phyloP scores from a whole-genome alignment of 2,113 vertebrate genomes.

The Meriones unguiculatus region DNA sequence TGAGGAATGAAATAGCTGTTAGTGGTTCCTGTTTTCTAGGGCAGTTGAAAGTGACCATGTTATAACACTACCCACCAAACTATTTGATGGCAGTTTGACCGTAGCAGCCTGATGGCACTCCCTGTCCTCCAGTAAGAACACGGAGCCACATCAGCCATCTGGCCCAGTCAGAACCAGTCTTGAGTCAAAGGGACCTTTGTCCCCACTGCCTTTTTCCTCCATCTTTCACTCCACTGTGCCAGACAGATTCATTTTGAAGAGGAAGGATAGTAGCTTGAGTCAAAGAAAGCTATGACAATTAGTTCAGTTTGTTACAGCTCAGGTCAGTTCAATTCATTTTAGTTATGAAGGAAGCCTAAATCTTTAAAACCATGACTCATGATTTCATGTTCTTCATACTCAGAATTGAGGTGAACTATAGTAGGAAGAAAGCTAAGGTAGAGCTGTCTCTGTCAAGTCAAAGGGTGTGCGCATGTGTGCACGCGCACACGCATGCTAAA shows the following conservation, averaged over 20 bases:
- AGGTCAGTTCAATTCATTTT: background rate
- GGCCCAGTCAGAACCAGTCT: background rate
- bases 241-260: background rate
- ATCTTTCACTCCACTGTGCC: background rate
- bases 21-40: background rate
- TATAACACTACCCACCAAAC: background rate
- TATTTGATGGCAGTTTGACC: background rate
- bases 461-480: background rate
- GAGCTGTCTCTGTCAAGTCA: background rate
- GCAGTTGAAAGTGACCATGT: background rate
- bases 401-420: constrained; percentile 45
- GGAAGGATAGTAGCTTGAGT: background rate
- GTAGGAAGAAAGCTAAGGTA: background rate
- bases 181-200: background rate
- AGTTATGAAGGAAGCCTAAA: constrained; percentile 16
- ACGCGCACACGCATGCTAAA: background rate
- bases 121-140: background rate
- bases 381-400: background rate
- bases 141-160: background rate
- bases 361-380: background rate
- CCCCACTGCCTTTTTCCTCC: too few species aligned
- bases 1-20: background rate
- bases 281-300: background rate
- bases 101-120: background rate
- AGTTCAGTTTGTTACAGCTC: background rate